A percentile compares a stretch with the other conserved stretches of the same genome.
phyloP scores from a whole-genome alignment of 2,797 vertebrate genomes.

The Urosaurus nigricauda region DNA sequence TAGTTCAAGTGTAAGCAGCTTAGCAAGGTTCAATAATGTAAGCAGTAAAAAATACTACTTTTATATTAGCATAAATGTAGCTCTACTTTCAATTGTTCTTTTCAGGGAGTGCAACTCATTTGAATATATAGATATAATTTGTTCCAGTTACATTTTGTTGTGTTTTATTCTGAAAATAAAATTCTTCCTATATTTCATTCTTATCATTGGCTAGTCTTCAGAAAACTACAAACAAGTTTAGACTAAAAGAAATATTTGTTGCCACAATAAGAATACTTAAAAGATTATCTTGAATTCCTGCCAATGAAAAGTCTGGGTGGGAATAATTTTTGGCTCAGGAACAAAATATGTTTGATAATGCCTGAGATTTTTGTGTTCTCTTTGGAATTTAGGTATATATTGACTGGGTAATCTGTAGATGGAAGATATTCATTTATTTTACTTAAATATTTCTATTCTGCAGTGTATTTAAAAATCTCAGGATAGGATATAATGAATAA shows the following conservation, averaged over 20 bases:
- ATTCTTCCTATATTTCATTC: not conserved
- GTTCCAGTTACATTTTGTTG: constrained; percentile 55
- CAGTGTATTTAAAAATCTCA: not conserved
- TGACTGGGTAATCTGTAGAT: no score
- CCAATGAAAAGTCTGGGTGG: not conserved
- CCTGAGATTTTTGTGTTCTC: not conserved
- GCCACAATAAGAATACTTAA: constrained; percentile 17
- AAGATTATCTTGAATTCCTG: not conserved
- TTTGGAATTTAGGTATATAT: no score
- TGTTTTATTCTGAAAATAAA: not conserved
- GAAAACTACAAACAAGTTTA: constrained; percentile 55
- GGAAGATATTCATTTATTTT: no score
- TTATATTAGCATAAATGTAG: constrained; percentile 41
- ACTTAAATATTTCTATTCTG: no score
- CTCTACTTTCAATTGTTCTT: constrained; percentile 30
- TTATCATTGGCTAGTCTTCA: constrained; percentile 38
- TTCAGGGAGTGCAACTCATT: constrained; percentile 42
- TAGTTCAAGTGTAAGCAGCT: constrained; percentile 48
- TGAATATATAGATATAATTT: constrained; percentile 49
- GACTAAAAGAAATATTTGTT: constrained; percentile 43
- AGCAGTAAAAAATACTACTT: constrained; percentile 41
- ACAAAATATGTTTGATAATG: not conserved
- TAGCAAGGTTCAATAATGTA: constrained; percentile 63
- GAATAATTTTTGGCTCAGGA: constrained; percentile 2
- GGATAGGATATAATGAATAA: not conserved